A percentile compares a stretch with the other conserved stretches of the same genome.
phyloP scores from a whole-genome alignment of 35 echinoderm and acorn worm genomes.

The Lytechinus variegatus region DNA sequence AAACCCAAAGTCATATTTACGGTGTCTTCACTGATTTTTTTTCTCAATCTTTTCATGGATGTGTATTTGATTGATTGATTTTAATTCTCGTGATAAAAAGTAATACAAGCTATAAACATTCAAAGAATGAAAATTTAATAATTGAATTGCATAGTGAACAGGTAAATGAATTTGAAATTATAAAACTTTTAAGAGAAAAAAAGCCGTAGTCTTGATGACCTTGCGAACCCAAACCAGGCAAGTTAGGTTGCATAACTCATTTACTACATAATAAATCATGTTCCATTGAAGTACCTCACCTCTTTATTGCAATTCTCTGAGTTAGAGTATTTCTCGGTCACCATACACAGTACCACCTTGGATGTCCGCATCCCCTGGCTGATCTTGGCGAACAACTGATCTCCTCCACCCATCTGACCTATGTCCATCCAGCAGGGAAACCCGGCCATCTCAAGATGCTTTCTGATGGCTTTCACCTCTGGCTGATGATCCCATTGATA shows the following conservation, averaged over 20 bases:
- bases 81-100: no score
- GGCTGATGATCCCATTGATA: constrained; percentile 96
- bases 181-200: no score
- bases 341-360: constrained; percentile 93
- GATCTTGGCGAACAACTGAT: constrained; percentile 88
- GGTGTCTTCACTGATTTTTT: background rate
- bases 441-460: constrained; percentile 93
- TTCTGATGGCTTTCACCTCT: constrained; percentile 83
- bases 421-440: constrained; percentile 97
- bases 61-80: no score
- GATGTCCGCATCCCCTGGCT: constrained; percentile 91
- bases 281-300: constrained; percentile 37
- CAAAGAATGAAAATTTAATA: no score
- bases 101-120: no score
- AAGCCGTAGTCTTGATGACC: background rate
- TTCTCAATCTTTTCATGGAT: background rate
- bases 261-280: background rate
- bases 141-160: no score
- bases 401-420: constrained; percentile 98
- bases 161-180: no score
- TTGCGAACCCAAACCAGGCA: background rate
- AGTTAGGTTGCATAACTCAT: background rate
- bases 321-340: constrained; percentile 88
- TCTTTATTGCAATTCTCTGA: constrained; percentile 98
- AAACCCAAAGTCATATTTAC: no score